A percentile compares a stretch with the other conserved stretches of the same genome.
These are phyloP conservation scores for Conger conger DNA, from an alignment of 2,113 vertebrate species.

Conservation along the genomic window DNA sequence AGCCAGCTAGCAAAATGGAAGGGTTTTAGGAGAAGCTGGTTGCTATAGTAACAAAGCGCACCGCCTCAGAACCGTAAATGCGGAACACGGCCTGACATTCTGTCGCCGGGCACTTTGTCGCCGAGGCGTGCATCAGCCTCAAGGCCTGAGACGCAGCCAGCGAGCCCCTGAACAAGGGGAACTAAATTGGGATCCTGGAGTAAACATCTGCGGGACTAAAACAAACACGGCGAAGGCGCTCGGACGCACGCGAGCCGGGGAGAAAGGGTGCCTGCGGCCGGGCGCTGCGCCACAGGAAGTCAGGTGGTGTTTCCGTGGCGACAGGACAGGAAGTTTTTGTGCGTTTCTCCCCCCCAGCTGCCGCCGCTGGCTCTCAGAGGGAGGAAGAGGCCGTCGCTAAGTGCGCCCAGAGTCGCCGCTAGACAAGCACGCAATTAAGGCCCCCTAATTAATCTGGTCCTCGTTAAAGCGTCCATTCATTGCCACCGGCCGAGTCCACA, in stretches of 20 bases:
- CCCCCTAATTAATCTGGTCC: background rate
- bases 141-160: background rate
- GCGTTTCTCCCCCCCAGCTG: background rate
- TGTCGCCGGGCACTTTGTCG: too few species aligned
- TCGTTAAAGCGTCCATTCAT: background rate
- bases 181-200: background rate
- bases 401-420: background rate
- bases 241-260: too few species aligned
- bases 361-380: background rate
- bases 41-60: too few species aligned
- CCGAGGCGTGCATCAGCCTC: background rate
- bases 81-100: too few species aligned
- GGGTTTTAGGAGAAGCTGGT: too few species aligned
- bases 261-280: too few species aligned
- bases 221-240: background rate
- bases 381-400: background rate
- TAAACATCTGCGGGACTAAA: background rate
- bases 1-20: too few species aligned
- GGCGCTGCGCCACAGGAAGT: background rate
- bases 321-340: background rate
- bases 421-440: slow-evolving; percentile 1
- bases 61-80: too few species aligned
- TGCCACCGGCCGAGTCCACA: background rate
- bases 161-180: background rate
- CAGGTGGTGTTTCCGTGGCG: background rate